Base-by-base conservation (phyloP, 1,140 invertebrate genomes). In the Copidosoma floridanum region DNA sequence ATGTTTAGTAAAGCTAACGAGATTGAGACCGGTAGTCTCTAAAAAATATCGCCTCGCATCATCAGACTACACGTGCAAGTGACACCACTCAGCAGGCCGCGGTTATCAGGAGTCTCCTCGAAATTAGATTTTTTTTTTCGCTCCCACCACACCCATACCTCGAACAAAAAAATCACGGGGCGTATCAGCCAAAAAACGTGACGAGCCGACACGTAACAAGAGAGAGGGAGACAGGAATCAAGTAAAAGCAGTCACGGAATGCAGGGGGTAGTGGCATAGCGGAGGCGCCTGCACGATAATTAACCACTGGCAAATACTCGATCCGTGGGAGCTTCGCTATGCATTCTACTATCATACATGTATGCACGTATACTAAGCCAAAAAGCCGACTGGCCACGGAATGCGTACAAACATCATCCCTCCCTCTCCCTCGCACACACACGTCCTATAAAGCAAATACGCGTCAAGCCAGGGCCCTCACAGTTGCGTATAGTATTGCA, bases 391-490 rank as follows among this genome's bases (percentile, higher is more conserved):
- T n/a, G n/a, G 38, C 38, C 10, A 41, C 10, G 38, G 38, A n/a
- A 41, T 41, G 38, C 10, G 7, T 7, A 16, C 38, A 24, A 35
- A 50, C 35, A n/a, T 32, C 14, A n/a, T n/a, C 2, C 41, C 21
- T 35, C 29, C 53, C 65, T n/a, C n/a, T n/a, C n/a, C n/a, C n/a
- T n/a, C n/a, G n/a, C n/a, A n/a, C n/a, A n/a, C n/a, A n/a, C n/a
- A n/a, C n/a, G n/a, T n/a, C n/a, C n/a, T n/a, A n/a, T n/a, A 72
- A 71, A 68, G 61, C 59, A 71, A 71, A 72, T 64, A 72, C 53
- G 38, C 23, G 20, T 8, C 18, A 24, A 23, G 7, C 2, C 23
- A 26, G 41, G 41, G 41, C 16, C 2, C 18, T 20, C 8, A 21
- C 11, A 47, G 21, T 6, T n/a, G 1, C 26, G 16, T 32, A 32